phyloP scores from a whole-genome alignment of 1,140 invertebrate genomes.

The Drosophila sturtevanti region DNA sequence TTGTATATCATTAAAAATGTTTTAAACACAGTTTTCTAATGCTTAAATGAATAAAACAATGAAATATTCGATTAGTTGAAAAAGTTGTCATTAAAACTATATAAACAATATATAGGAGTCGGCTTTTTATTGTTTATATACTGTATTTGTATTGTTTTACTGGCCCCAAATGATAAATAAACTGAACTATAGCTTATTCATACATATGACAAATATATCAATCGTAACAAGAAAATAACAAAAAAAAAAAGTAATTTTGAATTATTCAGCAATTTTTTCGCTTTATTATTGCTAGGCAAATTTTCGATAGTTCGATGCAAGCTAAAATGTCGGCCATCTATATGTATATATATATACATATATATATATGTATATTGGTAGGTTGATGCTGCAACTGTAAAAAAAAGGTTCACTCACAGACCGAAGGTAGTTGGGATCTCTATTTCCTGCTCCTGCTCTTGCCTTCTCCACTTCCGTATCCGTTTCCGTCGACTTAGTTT shows the following conservation, averaged over 20 bases:
- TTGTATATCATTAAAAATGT: no score
- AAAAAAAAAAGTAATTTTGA: background rate
- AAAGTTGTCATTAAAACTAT: no score
- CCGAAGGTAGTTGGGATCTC: constrained; percentile 40
- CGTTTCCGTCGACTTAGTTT: constrained; percentile 43
- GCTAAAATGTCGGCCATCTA: background rate
- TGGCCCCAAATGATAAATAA: background rate
- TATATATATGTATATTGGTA: background rate
- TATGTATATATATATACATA: background rate
- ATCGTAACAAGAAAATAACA: background rate
- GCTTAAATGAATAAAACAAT: no score
- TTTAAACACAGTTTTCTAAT: no score
- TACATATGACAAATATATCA: no score
- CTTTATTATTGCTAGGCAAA: no score
- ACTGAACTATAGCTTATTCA: no score
- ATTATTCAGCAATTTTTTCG: background rate
- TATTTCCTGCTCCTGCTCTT: constrained; percentile 8
- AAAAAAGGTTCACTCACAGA: constrained; percentile 20
- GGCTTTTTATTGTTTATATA: no score
- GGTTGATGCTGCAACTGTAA: constrained; percentile 11
- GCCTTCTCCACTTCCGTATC: constrained; percentile 42
- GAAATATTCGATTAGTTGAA: no score
- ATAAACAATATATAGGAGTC: no score
- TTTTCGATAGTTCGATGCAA: background rate
- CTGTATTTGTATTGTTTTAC: no score